These are phyloP conservation scores for Neotoma lepida DNA, from an alignment of 2,113 vertebrate species.

Conservation along the genomic window DNA sequence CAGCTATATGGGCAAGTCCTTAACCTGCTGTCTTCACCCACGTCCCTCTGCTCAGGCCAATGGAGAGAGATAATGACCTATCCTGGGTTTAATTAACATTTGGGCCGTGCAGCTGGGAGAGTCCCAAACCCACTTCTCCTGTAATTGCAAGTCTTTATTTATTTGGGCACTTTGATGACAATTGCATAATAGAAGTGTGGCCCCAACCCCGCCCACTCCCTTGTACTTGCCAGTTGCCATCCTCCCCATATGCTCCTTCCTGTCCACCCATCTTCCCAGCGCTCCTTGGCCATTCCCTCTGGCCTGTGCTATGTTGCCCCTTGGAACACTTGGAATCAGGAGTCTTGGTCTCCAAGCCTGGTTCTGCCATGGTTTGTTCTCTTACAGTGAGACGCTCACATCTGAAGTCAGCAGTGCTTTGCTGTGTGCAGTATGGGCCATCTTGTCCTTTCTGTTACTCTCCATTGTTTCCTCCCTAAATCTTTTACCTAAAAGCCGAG, in stretches of 20 bases:
- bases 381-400: neutral
- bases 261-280: neutral
- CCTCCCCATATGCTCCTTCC: neutral
- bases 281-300: neutral
- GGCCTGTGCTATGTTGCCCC: neutral
- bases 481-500: neutral
- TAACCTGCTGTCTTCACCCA: conserved; percentile 56
- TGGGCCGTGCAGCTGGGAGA: conserved; percentile 71
- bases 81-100: conserved; percentile 78
- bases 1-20: conserved; percentile 52
- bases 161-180: conserved; percentile 74
- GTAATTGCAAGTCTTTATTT: conserved; percentile 79
- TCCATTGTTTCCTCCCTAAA: neutral
- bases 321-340: neutral
- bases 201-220: conserved; percentile 53
- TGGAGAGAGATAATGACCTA: conserved; percentile 73
- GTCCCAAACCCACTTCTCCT: conserved; percentile 75
- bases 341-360: neutral
- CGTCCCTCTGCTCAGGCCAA: conserved; percentile 50
- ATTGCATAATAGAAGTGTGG: conserved; percentile 59
- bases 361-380: neutral
- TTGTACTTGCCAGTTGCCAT: conserved; percentile 27
- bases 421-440: neutral
- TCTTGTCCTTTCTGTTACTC: neutral
- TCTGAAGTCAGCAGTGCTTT: neutral